A percentile compares a stretch with the other conserved stretches of the same genome.
Conservation (phyloP, 1,140 invertebrate species). For the Rhynchophorus ferrugineus region DNA sequence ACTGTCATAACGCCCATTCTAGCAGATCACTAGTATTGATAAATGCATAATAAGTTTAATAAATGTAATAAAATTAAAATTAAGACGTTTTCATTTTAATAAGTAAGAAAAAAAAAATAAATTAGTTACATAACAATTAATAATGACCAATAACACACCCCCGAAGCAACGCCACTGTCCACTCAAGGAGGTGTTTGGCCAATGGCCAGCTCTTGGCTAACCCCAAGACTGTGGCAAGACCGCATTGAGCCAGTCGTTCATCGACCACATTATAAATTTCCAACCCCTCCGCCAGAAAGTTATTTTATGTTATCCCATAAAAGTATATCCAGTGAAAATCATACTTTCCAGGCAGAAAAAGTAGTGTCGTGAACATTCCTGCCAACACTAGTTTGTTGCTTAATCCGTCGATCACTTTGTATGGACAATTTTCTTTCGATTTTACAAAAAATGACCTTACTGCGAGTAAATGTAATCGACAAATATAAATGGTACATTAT, state of each 20-base stretch:
- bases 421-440: not conserved
- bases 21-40: no score
- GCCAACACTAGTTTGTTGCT: not conserved
- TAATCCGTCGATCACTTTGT: not conserved
- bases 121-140: no score
- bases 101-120: no score
- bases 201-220: constrained; percentile 12
- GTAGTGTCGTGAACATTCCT: not conserved
- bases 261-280: constrained; percentile 20
- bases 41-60: no score
- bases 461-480: constrained; percentile 27
- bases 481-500: constrained; percentile 28
- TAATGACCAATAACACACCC: no score
- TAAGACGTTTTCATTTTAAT: no score
- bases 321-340: not conserved
- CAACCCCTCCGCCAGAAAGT: not conserved
- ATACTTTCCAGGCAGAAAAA: not conserved
- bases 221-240: constrained; percentile 11
- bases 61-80: no score
- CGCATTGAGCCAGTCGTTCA: constrained; percentile 18
- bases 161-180: constrained; percentile 4
- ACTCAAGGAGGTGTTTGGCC: constrained; percentile 14
- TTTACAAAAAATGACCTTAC: constrained; percentile 22
- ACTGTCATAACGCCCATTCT: no score
- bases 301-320: not conserved